Base-by-base conservation (phyloP, 1,140 invertebrate genomes). In the Pseudachorutes palmiensis region DNA sequence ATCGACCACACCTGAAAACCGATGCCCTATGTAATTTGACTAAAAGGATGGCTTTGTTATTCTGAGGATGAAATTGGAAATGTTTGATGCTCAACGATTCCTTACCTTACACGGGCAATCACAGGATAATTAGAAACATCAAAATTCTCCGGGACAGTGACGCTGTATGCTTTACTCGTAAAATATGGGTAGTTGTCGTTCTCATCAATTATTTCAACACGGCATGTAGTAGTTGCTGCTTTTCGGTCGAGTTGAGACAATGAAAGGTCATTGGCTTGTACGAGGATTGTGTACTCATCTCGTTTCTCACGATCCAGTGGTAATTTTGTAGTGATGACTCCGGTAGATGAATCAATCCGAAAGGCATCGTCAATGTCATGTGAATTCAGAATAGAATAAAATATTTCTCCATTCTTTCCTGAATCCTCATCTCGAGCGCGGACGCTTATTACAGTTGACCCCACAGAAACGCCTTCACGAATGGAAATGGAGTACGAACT, bases 161-260 rank as follows among this genome's bases (percentile, higher is more conserved):
- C 89, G 0, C 88, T 88, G 76, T 97, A 97, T 0, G 90, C 90
- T 33, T 88, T 83, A 76, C 95, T 89, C 26, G 87, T 87, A 77
- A 97, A 98, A 79, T 96, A 92, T 0, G 95, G 96, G 76, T 93
- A 92, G 77, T 98, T 97, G 80, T 98, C 96, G 78, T 98, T 98
- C 74, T 95, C 93, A 76, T 65, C 64, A 12, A 57, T 22, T 24
- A 65, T 83, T 51, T 85, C 87, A 0, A 98, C 86, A 58, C 91
- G 82, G 2, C 97, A 83, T 51, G 87, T 91, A 0, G 93, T 87
- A 63, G 87, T 89, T 1, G 91, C 86, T 3, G 88, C 88, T 74
- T 85, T 84, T 68, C 90, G 81, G 5, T 78, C 81, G 2, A 85
- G 81, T 0, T 71, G 70, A n/a, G 87, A 85, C 2, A 84, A 86